These are phyloP conservation scores for Stegana nigrithorax DNA, from an alignment of 2,888 invertebrate species.

Conservation along the genomic window DNA sequence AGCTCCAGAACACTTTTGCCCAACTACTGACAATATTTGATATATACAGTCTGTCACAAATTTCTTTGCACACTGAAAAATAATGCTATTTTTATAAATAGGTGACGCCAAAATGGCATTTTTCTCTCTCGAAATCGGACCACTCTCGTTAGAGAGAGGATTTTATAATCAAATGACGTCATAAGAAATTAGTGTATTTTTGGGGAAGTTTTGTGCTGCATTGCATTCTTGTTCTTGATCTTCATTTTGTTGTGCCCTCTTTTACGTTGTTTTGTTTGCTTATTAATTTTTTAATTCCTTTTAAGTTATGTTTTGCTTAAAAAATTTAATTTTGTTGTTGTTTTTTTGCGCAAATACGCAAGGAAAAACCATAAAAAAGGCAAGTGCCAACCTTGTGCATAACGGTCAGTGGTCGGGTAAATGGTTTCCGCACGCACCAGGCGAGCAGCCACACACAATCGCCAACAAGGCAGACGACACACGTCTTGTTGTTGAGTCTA, in stretches of 20 bases:
- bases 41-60: too few species aligned
- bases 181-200: too few species aligned
- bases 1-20: too few species aligned
- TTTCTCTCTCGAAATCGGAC: too few species aligned
- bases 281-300: conserved; percentile 29
- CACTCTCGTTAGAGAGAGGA: too few species aligned
- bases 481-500: not conserved
- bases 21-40: too few species aligned
- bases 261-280: conserved; percentile 33
- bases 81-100: too few species aligned
- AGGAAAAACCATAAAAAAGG: conserved; percentile 48
- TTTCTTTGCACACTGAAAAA: too few species aligned
- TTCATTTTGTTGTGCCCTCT: conserved; percentile 37
- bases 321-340: conserved; percentile 21
- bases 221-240: conserved; percentile 19
- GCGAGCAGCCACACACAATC: not conserved
- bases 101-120: too few species aligned
- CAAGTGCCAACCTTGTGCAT: conserved; percentile 53
- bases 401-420: conserved; percentile 39
- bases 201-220: too few species aligned
- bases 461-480: conserved; percentile 6
- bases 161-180: too few species aligned
- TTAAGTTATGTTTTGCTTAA: conserved; percentile 33
- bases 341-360: conserved; percentile 26
- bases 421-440: conserved; percentile 44